phyloP scores from a whole-genome alignment of 1,140 invertebrate species.

The Ceratitis capitata region DNA sequence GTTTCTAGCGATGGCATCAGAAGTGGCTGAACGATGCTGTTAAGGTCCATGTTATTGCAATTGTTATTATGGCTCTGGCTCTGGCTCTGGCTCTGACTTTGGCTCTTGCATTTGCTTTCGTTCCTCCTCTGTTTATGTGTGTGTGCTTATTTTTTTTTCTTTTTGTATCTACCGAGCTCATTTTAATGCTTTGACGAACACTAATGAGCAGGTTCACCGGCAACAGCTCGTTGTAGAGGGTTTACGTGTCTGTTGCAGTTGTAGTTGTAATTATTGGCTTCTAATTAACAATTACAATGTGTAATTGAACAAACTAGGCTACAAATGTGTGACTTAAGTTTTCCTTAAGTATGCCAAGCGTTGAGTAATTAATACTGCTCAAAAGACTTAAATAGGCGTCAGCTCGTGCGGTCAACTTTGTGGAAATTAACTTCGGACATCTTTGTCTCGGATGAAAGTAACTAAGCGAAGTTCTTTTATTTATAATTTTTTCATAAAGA shows the following conservation, averaged over 20 bases:
- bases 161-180: slow-evolving; percentile 14
- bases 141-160: no score
- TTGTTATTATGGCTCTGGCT: slow-evolving; percentile 27
- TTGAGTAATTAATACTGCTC: not conserved
- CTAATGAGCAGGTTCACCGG: slow-evolving; percentile 24
- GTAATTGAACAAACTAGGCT: not conserved
- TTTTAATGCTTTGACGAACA: slow-evolving; percentile 28
- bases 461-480: no score
- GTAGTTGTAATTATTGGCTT: not conserved
- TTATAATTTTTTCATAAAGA: no score
- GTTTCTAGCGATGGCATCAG: not conserved
- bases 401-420: not conserved
- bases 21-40: slow-evolving; percentile 27
- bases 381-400: not conserved
- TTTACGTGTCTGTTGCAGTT: not conserved
- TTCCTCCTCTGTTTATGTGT: no score
- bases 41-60: slow-evolving; percentile 34
- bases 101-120: no score
- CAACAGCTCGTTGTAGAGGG: not conserved
- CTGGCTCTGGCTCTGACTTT: not conserved
- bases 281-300: slow-evolving; percentile 6
- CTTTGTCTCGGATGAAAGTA: no score
- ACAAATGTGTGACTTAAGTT: not conserved
- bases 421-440: no score
- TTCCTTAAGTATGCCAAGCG: not conserved